Percentiles rank a stretch among this genome's conserved stretches.
Evolutionary conservation across 2,113 vertebrate genomes (phyloP).

Genomic region (Andinoacara biseriatus): DNA sequence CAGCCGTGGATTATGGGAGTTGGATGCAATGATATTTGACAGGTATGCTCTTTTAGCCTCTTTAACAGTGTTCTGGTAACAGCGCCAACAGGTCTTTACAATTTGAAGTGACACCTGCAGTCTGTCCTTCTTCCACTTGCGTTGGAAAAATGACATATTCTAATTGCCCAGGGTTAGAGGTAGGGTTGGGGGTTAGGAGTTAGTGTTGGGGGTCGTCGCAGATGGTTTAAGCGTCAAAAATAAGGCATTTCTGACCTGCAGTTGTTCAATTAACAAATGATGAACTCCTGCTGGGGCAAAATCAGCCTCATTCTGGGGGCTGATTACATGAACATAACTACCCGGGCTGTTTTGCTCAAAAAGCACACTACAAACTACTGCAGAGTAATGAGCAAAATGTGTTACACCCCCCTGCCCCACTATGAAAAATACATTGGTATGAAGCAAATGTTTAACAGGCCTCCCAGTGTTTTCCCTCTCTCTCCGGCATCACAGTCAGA

Average conservation of each 20-base stretch:
- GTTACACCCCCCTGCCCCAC: background rate
- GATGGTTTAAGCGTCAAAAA: background rate
- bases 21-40: too few species aligned
- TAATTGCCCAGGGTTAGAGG: background rate
- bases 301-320: slow-evolving; percentile 25
- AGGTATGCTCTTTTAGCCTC: too few species aligned
- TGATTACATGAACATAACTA: slow-evolving; percentile 49
- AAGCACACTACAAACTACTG: background rate
- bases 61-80: too few species aligned
- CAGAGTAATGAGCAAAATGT: slow-evolving; percentile 45
- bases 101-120: too few species aligned
- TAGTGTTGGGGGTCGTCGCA: background rate
- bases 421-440: slow-evolving; percentile 52
- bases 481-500: background rate
- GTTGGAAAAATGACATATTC: background rate
- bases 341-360: slow-evolving; percentile 6
- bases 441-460: slow-evolving; percentile 64
- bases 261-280: background rate
- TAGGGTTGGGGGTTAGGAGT: background rate
- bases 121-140: too few species aligned
- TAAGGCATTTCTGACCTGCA: background rate
- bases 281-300: slow-evolving; percentile 20
- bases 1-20: too few species aligned
- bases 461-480: background rate
- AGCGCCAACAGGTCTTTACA: too few species aligned